Evolutionary conservation across 2,113 vertebrate genomes (phyloP).

Genomic region (Anthoscopus minutus): DNA sequence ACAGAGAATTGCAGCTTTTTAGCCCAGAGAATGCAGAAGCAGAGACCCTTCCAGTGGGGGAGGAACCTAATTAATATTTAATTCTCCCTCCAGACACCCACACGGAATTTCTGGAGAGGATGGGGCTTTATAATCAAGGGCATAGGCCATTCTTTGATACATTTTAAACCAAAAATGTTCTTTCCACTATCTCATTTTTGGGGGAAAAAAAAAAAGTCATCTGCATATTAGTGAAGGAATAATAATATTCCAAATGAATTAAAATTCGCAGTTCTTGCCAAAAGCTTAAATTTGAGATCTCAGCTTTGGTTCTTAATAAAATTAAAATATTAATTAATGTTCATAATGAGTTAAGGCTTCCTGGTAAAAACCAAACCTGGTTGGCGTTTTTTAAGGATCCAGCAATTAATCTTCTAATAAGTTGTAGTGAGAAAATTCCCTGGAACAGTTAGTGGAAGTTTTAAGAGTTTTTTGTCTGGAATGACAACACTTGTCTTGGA

Average conservation of each 20-base stretch:
- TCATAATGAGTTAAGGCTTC: background rate
- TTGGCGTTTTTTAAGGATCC: background rate
- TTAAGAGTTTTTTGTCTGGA: background rate
- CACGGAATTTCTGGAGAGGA: background rate
- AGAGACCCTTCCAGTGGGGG: background rate
- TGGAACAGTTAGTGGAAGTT: background rate
- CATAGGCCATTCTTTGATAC: background rate
- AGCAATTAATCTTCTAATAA: background rate
- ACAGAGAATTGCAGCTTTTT: background rate
- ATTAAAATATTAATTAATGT: background rate
- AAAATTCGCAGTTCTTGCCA: background rate
- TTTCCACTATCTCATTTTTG: background rate
- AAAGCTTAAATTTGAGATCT: background rate
- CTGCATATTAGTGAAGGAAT: background rate
- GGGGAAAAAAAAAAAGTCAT: background rate
- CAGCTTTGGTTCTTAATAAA: background rate
- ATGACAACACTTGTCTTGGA: background rate
- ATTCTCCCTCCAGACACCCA: background rate
- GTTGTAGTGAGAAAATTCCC: background rate
- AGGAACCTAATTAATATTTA: constrained; percentile 32
- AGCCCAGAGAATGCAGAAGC: constrained; percentile 2
- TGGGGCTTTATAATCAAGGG: background rate
- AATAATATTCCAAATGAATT: background rate
- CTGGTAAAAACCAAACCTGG: background rate
- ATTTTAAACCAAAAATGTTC: background rate